phyloP scores from a whole-genome alignment of 2,888 invertebrate genomes.

The Mesorhabditis spiculigera region DNA sequence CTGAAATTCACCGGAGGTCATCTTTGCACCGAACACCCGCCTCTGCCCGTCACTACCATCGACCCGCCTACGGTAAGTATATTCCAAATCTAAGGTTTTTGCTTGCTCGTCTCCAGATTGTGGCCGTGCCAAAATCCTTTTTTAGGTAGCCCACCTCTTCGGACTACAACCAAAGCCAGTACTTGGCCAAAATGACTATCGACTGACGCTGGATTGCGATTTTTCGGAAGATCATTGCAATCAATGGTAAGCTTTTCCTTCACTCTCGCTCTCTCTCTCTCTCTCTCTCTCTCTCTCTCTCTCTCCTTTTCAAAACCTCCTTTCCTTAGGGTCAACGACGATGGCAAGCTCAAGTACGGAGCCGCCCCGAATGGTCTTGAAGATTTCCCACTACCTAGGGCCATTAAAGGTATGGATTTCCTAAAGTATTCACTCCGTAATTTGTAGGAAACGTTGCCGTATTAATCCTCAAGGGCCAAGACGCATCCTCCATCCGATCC shows the following conservation, averaged over 20 bases:
- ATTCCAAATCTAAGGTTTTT: not conserved
- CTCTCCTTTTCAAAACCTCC: too few relatives aligned
- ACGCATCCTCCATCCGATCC: slow-evolving; percentile 25
- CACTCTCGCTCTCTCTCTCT: too few relatives aligned
- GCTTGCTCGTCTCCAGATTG: too few relatives aligned
- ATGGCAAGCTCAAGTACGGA: slow-evolving; percentile 36
- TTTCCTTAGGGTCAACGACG: slow-evolving; percentile 29
- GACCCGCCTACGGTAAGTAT: slow-evolving; percentile 28
- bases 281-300: too few relatives aligned
- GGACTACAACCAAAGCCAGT: slow-evolving; percentile 39
- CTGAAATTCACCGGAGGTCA: slow-evolving; percentile 28
- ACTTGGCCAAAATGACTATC: slow-evolving; percentile 27
- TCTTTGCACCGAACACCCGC: slow-evolving; percentile 40
- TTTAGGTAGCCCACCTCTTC: slow-evolving; percentile 34
- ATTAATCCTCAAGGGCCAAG: slow-evolving; percentile 26
- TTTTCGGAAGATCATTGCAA: slow-evolving; percentile 52
- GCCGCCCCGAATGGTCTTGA: slow-evolving; percentile 33
- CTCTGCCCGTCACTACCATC: slow-evolving; percentile 37
- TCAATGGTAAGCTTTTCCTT: slow-evolving; percentile 36
- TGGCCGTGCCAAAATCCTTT: not conserved
- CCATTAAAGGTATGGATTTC: slow-evolving; percentile 11
- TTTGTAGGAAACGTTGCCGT: slow-evolving; percentile 35
- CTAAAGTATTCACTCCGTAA: not conserved
- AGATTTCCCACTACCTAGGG: slow-evolving; percentile 33
- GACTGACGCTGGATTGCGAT: slow-evolving; percentile 41